A percentile compares a stretch with the other conserved stretches of the same genome.
These are phyloP conservation scores for Paguma larvata DNA, from an alignment of 2,797 vertebrate species.

Conservation along the genomic window DNA sequence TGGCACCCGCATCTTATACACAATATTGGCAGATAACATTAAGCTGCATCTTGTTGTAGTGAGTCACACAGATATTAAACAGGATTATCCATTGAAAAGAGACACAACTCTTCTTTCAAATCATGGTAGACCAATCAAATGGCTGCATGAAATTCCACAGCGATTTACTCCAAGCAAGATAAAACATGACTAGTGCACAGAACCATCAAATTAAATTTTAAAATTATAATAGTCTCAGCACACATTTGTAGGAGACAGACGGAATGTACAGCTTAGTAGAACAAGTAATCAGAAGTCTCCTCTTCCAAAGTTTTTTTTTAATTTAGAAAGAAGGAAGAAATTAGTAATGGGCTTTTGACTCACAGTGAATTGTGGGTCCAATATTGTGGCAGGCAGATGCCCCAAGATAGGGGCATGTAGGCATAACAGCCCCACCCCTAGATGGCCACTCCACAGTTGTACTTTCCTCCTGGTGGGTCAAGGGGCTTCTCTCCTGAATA, in stretches of 20 bases:
- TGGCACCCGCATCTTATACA: constrained; percentile 49
- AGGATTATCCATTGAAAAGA: constrained; percentile 84
- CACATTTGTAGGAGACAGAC: constrained; percentile 67
- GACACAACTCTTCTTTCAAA: constrained; percentile 78
- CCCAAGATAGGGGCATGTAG: too few species aligned
- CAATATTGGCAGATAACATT: constrained; percentile 73
- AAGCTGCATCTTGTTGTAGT: constrained; percentile 75
- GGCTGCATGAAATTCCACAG: constrained; percentile 76
- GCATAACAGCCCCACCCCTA: too few species aligned
- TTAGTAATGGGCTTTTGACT: background rate
- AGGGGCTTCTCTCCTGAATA: background rate
- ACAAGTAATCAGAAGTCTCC: constrained; percentile 45
- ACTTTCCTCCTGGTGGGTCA: background rate
- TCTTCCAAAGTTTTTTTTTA: background rate
- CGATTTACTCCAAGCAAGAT: constrained; percentile 83
- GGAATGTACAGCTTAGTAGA: constrained; percentile 68
- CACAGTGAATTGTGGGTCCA: background rate
- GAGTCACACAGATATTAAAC: constrained; percentile 84
- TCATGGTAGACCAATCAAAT: constrained; percentile 80
- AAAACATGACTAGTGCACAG: constrained; percentile 83
- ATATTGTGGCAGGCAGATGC: background rate
- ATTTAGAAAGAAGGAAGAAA: constrained; percentile 61
- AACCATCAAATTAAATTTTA: constrained; percentile 68
- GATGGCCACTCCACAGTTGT: too few species aligned
- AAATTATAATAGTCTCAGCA: constrained; percentile 83